Base-by-base conservation (phyloP, 2,113 vertebrate species). In the Sardina pilchardus region DNA sequence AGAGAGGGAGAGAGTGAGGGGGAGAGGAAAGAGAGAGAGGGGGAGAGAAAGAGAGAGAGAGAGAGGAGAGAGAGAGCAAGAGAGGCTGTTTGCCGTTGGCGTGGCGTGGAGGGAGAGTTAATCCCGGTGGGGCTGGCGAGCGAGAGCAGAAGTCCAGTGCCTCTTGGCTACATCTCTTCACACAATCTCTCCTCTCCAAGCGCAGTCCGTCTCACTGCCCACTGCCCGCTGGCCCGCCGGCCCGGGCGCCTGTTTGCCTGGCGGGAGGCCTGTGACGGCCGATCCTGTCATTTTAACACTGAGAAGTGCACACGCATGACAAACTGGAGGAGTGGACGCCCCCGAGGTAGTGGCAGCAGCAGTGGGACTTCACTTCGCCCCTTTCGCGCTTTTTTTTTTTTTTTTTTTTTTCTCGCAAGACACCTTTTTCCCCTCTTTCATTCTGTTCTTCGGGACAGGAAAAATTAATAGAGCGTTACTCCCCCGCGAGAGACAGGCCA, bases 381-480 rank as follows among this genome's bases (percentile, higher is more conserved):
- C 71, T 19, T 34, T 12, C 71, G 9, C 26, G n/a, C 26, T 26
- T 71, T 34, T 75, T 30, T 96, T 96, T 95, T 96, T 94, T 95
- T 84, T 71, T 36, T 78, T 36, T 78, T 96, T 96, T 95, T 96
- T 94, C 94, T 83, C 83, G 86, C 87, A 94, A 97, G 96, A 97
- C 96, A 97, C 97, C 97, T 98, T 97, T 78, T 34, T 30, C 12
- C 12, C 63, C 63, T 96, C 94, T 94, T 96, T 96, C 96, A 96
- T 96, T 94, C 94, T 92, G 94, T 93, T 91, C 95, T 90, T 90
- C 86, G 39, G 95, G 94, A 96, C 93, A 91, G 83, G 92, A 93
- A 85, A 94, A 97, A 96, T 98, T 97, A 98, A 95, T 96, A 96
- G 97, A 97, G 96, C 96, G 89, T 98, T 97, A 97, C 96, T 95